These are phyloP conservation scores for Campoplex capitator DNA, from an alignment of 2,888 invertebrate species.

Conservation along the genomic window DNA sequence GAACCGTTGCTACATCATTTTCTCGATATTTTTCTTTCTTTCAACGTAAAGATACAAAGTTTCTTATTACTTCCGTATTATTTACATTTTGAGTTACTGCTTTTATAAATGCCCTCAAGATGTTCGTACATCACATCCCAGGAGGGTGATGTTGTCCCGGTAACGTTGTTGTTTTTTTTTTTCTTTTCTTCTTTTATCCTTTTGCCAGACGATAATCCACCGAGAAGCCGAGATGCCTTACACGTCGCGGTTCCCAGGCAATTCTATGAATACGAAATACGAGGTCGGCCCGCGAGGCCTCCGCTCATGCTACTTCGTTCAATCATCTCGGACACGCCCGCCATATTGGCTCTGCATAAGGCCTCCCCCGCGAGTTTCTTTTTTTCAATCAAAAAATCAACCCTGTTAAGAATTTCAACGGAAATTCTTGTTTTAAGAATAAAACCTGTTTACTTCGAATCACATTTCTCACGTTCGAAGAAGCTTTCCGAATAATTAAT, in stretches of 20 bases:
- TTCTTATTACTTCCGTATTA: constrained; percentile 29
- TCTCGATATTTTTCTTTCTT: background rate
- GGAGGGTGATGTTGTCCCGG: constrained; percentile 30
- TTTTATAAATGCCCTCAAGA: constrained; percentile 38
- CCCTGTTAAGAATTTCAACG: background rate
- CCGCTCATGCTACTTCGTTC: constrained; percentile 75
- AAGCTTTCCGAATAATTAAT: too few species aligned
- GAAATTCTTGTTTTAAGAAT: background rate
- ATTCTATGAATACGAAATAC: constrained; percentile 83
- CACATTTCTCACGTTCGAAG: too few species aligned
- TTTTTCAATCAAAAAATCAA: constrained; percentile 21
- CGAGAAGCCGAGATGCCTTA: constrained; percentile 50
- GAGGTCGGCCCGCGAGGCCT: constrained; percentile 77
- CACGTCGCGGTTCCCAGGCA: constrained; percentile 75
- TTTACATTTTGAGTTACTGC: constrained; percentile 22
- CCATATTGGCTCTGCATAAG: constrained; percentile 80
- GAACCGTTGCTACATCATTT: background rate
- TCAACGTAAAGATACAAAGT: background rate
- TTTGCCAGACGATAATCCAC: constrained; percentile 14
- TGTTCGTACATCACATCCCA: background rate
- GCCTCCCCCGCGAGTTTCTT: constrained; percentile 57
- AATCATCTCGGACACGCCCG: constrained; percentile 82
- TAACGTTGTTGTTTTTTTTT: constrained; percentile 11
- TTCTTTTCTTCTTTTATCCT: too few species aligned
- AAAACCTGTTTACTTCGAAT: background rate